A percentile compares a stretch with the other conserved stretches of the same genome.
Conservation (phyloP, 2,888 invertebrate species). For the Erebia aethiops region DNA sequence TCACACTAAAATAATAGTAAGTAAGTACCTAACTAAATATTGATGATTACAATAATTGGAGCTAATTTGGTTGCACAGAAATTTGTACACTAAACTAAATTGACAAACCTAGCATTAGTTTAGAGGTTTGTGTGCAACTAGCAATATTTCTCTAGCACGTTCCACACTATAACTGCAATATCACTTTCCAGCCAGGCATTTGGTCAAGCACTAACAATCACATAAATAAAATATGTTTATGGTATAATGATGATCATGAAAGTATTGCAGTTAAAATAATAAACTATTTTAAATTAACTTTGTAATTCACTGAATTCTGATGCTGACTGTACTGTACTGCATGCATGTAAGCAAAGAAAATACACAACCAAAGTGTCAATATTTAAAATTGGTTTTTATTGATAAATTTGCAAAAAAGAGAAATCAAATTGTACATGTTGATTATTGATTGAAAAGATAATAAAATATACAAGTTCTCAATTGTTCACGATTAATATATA, state of each 20-base stretch:
- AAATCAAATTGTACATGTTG: slow-evolving; percentile 81
- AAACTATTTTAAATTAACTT: not conserved
- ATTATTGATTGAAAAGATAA: slow-evolving; percentile 81
- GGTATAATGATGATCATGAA: not conserved
- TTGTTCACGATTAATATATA: slow-evolving; percentile 78
- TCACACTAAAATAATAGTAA: not conserved
- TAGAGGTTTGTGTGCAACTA: not conserved
- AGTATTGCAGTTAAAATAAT: not conserved
- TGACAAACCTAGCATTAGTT: no score
- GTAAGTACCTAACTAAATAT: not conserved
- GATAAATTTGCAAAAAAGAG: slow-evolving; percentile 78
- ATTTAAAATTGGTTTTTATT: slow-evolving; percentile 83
- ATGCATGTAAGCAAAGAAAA: slow-evolving; percentile 33
- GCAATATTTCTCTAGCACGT: not conserved
- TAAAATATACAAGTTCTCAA: slow-evolving; percentile 78
- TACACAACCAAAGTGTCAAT: slow-evolving; percentile 49
- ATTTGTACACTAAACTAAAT: no score
- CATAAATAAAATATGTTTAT: slow-evolving; percentile 1
- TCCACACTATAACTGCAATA: slow-evolving; percentile 5
- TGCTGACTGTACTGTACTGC: slow-evolving; percentile 4
- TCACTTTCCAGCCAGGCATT: slow-evolving; percentile 13
- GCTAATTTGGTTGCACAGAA: not conserved
- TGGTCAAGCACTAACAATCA: slow-evolving; percentile 11
- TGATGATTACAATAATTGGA: not conserved
- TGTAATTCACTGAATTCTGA: not conserved